These are phyloP conservation scores for Paraescarpia echinospica DNA, from an alignment of 1,140 invertebrate genomes.

Conservation along the genomic window DNA sequence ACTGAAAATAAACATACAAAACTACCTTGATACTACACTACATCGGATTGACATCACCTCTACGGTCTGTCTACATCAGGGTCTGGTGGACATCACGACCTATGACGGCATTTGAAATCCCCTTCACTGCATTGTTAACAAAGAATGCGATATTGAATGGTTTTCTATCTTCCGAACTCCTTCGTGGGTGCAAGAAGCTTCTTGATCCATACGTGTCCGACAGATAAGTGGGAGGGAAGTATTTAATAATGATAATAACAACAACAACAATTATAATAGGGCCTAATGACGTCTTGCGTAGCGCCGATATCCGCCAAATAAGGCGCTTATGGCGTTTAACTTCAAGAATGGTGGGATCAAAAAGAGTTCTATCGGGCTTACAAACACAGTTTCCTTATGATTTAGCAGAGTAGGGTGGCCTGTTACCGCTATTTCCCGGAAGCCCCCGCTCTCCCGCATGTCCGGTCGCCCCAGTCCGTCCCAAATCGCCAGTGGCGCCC, in stretches of 20 bases:
- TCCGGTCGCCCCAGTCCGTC: neutral
- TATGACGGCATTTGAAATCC: neutral
- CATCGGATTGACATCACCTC: neutral
- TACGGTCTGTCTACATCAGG: neutral
- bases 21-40: neutral
- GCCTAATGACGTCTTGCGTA: too few species aligned
- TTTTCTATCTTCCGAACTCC: neutral
- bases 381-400: neutral
- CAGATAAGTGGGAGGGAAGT: too few species aligned
- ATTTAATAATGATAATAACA: too few species aligned
- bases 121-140: neutral
- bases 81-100: neutral
- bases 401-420: neutral
- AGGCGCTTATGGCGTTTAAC: too few species aligned
- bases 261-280: too few species aligned
- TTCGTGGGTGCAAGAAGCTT: too few species aligned
- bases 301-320: too few species aligned
- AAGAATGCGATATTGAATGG: neutral
- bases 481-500: neutral
- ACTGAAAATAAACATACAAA: slow-evolving; percentile 1
- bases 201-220: too few species aligned
- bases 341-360: too few species aligned
- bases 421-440: neutral
- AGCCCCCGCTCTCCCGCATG: neutral
- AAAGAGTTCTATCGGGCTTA: neutral